Evolutionary conservation across 2,888 invertebrate genomes (phyloP), one percentile per base, ranked within the genome.

Genomic region (Epicampocera succincta): DNA sequence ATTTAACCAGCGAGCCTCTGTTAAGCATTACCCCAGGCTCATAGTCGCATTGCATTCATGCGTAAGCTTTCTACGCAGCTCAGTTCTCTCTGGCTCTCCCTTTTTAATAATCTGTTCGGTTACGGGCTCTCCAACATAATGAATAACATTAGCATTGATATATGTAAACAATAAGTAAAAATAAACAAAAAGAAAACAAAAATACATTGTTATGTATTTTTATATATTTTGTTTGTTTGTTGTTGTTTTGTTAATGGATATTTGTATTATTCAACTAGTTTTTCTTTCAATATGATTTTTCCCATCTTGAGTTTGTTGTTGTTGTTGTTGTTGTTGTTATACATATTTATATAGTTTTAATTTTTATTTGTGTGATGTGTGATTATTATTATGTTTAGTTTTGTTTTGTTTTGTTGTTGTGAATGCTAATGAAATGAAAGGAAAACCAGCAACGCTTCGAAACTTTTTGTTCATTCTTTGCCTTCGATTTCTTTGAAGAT

Each of bases 1-100:
- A 74, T 82, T 82, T 82, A 74, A 48, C 65, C 65, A 82, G 48
- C 44, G 29, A 68, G 29, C 77, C 69, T 58, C 19, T 46, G 21
- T 76, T 52, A 60, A 33, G 21, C 33, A 42, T 21, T 54, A 54
- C 19, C 25, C 17, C 19, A 38, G 46, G 9, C 63, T 74, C 13
- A 21, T n/a, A 74, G 8, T 33, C 46, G 56, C 54, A 56, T 38
- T 54, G 63, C 44, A 15, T 54, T 54, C 56, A 56, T 46, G 46
- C 17, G 54, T 52, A 72, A 8, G 33, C 29, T 2, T 48, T 56
- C 21, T 61, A 75, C 68, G 68, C 75, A 66, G 50, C 52, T 72
- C 19, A 8, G 6, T 33, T 33, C 33, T 33, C 33, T 33, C 33
- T 33, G 6, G 3, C 33, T 33, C 33, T 33, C 33, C 8, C 33